Percentiles rank a stretch among this genome's conserved stretches.
Evolutionary conservation across 2,113 vertebrate species (phyloP).

Genomic region (Melanerpes formicivorus): DNA sequence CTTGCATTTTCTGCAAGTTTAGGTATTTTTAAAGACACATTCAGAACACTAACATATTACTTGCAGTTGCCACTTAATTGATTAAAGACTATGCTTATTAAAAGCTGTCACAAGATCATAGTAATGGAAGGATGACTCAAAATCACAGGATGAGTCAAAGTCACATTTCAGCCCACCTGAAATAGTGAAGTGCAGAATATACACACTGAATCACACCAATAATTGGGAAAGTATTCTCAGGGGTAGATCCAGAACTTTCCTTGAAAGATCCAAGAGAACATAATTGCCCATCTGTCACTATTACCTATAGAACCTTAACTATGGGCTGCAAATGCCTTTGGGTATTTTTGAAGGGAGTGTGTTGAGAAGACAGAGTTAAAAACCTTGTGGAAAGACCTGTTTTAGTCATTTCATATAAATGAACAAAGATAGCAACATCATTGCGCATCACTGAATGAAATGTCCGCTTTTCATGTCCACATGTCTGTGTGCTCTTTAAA

Average conservation of each 20-base stretch:
- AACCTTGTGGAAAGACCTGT: neutral
- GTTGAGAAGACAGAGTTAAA: neutral
- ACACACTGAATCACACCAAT: neutral
- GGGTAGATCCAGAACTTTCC: neutral
- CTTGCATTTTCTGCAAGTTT: slow-evolving; percentile 31
- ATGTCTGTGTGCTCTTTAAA: neutral
- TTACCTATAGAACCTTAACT: neutral
- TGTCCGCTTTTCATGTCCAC: neutral
- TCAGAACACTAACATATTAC: slow-evolving; percentile 20
- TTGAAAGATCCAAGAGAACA: neutral
- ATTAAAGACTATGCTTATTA: slow-evolving; percentile 61
- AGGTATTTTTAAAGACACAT: slow-evolving; percentile 14
- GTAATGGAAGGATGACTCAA: neutral
- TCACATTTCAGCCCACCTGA: slow-evolving; percentile 44
- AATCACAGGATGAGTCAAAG: slow-evolving; percentile 28
- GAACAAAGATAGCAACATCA: neutral
- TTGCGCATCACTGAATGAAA: neutral
- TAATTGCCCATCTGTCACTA: neutral
- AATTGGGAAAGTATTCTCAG: neutral
- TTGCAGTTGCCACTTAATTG: slow-evolving; percentile 50
- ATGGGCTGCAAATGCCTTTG: neutral
- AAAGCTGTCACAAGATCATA: slow-evolving; percentile 25
- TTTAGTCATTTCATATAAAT: neutral
- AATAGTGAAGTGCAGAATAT: neutral
- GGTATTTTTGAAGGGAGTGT: neutral